These are phyloP conservation scores for Caenorhabditis sulstoni DNA, from an alignment of 2,888 invertebrate species.

Conservation along the genomic window DNA sequence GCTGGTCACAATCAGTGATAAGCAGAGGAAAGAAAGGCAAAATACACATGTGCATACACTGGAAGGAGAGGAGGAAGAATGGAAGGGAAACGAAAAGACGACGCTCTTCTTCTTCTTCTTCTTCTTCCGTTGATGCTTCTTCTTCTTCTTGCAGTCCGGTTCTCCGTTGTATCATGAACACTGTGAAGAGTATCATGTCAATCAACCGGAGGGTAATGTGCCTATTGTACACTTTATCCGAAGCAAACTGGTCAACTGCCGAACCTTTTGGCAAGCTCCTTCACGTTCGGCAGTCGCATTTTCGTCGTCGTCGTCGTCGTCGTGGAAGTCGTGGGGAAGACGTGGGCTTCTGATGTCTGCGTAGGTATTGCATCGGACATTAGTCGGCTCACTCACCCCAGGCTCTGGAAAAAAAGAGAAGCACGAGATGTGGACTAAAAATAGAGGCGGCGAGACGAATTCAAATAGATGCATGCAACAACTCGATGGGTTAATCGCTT, in stretches of 20 bases:
- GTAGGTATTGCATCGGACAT: constrained; percentile 37
- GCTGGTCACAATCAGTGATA: constrained; percentile 21
- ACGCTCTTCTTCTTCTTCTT: constrained; percentile 22
- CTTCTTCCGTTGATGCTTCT: constrained; percentile 4
- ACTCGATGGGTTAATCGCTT: constrained; percentile 53
- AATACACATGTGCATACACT: constrained; percentile 29
- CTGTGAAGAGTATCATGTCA: constrained; percentile 35
- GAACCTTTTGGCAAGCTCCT: constrained; percentile 57
- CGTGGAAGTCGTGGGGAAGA: constrained; percentile 6
- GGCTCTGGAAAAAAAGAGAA: constrained; percentile 1
- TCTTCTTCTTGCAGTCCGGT: constrained; percentile 10
- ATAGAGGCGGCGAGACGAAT: constrained; percentile 4
- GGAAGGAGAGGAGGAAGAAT: constrained; percentile 17
- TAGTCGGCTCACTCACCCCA: constrained; percentile 24
- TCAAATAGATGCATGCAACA: constrained; percentile 40
- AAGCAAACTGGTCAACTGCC: constrained; percentile 14
- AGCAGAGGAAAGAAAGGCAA: constrained; percentile 14
- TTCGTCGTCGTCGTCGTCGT: constrained; percentile 26
- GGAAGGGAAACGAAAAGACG: constrained; percentile 5
- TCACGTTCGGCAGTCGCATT: constrained; percentile 55
- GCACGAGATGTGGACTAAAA: constrained; percentile 9
- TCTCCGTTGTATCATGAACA: constrained; percentile 14
- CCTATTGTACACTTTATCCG: constrained; percentile 11
- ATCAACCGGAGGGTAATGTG: constrained; percentile 45
- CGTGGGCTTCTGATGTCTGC: constrained; percentile 21